These are phyloP conservation scores for Mesocentrotus franciscanus DNA, from an alignment of 53 echinoderm and acorn worm genomes.

Conservation along the genomic window DNA sequence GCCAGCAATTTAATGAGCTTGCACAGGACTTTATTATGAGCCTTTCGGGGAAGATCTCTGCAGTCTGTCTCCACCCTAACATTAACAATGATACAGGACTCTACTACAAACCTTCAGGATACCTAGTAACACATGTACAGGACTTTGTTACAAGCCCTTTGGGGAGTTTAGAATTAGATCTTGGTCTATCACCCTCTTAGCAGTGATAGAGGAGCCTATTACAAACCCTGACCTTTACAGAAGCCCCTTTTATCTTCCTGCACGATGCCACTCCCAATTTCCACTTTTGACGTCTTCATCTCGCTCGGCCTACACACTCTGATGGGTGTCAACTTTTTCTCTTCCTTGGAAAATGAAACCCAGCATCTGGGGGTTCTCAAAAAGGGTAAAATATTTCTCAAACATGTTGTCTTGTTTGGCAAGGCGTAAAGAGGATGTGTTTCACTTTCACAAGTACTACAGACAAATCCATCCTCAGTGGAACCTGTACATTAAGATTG, in stretches of 20 bases:
- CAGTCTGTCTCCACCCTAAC: too few relatives aligned
- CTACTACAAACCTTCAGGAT: not conserved
- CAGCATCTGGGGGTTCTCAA: not conserved
- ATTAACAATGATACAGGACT: not conserved
- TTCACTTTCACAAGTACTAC: not conserved
- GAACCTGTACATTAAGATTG: too few relatives aligned
- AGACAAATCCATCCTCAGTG: too few relatives aligned
- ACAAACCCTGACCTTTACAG: not conserved
- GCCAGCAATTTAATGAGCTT: too few relatives aligned
- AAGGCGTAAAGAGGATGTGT: not conserved
- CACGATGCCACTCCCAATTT: constrained; percentile 36
- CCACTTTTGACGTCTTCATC: constrained; percentile 2
- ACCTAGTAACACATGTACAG: not conserved
- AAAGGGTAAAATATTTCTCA: not conserved
- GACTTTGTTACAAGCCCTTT: not conserved
- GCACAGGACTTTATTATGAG: too few relatives aligned
- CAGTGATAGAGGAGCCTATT: not conserved
- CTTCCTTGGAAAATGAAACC: not conserved
- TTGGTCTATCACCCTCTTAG: not conserved
- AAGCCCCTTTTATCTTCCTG: constrained; percentile 55
- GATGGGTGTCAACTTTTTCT: not conserved
- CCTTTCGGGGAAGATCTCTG: too few relatives aligned
- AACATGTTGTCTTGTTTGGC: not conserved
- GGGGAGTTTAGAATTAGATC: not conserved
- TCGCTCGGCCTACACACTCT: not conserved